A percentile compares a stretch with the other conserved stretches of the same genome.
These are phyloP conservation scores for Drosophila ananassae DNA, from an alignment of 1,140 invertebrate genomes.

Conservation along the genomic window DNA sequence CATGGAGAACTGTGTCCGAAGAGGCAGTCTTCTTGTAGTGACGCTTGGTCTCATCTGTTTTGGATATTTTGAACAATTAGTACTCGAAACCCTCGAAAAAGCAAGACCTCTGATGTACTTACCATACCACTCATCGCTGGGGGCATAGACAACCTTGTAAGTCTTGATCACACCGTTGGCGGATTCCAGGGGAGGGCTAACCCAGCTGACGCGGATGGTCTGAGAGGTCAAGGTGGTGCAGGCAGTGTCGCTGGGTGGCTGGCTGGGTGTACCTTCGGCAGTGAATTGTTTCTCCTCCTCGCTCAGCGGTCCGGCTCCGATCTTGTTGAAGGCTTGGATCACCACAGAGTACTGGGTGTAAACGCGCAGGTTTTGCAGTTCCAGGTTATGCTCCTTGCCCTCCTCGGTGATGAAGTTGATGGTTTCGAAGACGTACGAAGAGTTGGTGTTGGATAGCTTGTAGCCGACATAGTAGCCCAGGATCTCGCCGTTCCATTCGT, in stretches of 20 bases:
- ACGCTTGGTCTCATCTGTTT: slow-evolving; percentile 94
- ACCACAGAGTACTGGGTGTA: slow-evolving; percentile 98
- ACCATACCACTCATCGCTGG: slow-evolving; percentile 95
- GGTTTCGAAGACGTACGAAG: slow-evolving; percentile 95
- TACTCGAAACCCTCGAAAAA: neutral
- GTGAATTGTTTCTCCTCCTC: slow-evolving; percentile 95
- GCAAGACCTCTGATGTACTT: slow-evolving; percentile 84
- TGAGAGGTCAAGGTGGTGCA: slow-evolving; percentile 96
- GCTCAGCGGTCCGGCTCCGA: slow-evolving; percentile 95
- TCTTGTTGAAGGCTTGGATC: slow-evolving; percentile 97
- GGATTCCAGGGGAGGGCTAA: slow-evolving; percentile 93
- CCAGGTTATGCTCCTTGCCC: slow-evolving; percentile 94
- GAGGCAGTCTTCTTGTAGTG: slow-evolving; percentile 96
- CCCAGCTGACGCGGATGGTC: slow-evolving; percentile 96
- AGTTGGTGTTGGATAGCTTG: slow-evolving; percentile 94
- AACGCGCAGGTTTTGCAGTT: slow-evolving; percentile 93
- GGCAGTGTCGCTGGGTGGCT: slow-evolving; percentile 95
- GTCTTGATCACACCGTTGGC: slow-evolving; percentile 98
- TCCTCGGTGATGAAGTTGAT: slow-evolving; percentile 96
- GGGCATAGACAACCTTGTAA: slow-evolving; percentile 98
- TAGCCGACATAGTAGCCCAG: slow-evolving; percentile 94
- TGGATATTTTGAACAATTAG: neutral
- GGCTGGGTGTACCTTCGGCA: slow-evolving; percentile 96
- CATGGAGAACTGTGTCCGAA: slow-evolving; percentile 96
- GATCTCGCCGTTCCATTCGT: slow-evolving; percentile 97